Base-by-base conservation (phyloP, 2,888 invertebrate species). In the Argyra leucocephala region DNA sequence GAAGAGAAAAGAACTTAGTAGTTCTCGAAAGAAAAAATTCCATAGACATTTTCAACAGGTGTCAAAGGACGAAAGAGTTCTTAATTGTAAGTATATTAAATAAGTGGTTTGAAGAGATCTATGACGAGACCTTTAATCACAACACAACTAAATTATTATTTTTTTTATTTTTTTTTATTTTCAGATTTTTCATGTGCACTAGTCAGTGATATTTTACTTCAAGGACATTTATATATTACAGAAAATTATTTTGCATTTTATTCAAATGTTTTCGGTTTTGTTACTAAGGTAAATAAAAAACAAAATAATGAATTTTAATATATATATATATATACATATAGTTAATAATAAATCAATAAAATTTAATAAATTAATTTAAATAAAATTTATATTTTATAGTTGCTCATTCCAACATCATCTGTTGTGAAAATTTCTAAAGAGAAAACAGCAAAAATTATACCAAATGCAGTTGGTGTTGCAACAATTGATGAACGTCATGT, bases 191-290 rank as follows among this genome's bases (percentile, higher is more conserved):
- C 93, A 62, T 95, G 95, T 81, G 95, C 95, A 68, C 85, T 94
- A 73, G 90, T 94, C 68, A 91, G 92, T 69, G 96, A 96, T 79
- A 92, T 95, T 72, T 82, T 96, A 64, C 85, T 96, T 24, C 96
- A 96, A 82, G 96, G 96, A 65, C 90, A 93, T 77, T 85, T 96
- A 72, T 96, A 95, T 82, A 93, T 96, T 76, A 94, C 95, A 69
- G 89, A 91, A 76, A 93, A 94, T 78, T 93, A 93, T 82, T 93
- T 96, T 82, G 95, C 94, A 72, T 96, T 96, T 83, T 93, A 96
- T 81, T 95, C 96, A 69, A 95, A 95, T 80, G 94, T 96, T 67
- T 93, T 95, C 79, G 95, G 95, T 74, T 92, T 93, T 81, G 91
- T 94, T 70, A 93, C 94, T 74, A 92, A 92, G 87, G 92, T 93